Percentiles rank a stretch among this genome's conserved stretches.
Conservation (phyloP, 2,113 vertebrate species). For the Pomatorhinus ruficollis region DNA sequence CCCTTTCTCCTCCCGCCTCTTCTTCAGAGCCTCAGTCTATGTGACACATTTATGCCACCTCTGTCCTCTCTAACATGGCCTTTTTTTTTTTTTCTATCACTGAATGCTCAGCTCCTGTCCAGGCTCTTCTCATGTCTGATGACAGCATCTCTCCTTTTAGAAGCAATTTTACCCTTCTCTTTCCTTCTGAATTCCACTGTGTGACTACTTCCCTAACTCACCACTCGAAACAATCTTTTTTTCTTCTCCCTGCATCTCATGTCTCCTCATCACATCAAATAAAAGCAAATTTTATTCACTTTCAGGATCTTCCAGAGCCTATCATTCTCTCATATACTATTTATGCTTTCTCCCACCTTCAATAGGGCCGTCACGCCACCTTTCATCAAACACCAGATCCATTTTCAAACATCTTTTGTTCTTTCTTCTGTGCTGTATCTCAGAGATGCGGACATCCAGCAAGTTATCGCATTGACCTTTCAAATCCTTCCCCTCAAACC, state of each 20-base stretch:
- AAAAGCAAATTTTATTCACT: constrained; percentile 33
- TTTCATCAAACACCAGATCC: constrained; percentile 17
- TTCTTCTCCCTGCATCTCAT: not conserved
- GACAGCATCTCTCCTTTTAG: not conserved
- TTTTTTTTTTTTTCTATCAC: not conserved
- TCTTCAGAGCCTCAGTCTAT: not conserved
- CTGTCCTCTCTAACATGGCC: not conserved
- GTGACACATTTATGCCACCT: not conserved
- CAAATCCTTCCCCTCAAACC: not conserved
- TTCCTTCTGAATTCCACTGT: not conserved
- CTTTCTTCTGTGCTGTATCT: not conserved
- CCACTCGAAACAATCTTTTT: not conserved
- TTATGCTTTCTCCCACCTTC: constrained; percentile 26
- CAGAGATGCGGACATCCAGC: not conserved
- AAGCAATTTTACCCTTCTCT: not conserved
- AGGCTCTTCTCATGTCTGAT: not conserved
- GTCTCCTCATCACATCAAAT: constrained; percentile 10
- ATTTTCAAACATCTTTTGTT: constrained; percentile 36
- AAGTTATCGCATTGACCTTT: not conserved
- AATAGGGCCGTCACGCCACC: not conserved
- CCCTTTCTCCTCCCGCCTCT: not conserved
- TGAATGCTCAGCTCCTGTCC: not conserved
- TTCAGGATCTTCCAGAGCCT: not conserved
- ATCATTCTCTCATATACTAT: constrained; percentile 28
- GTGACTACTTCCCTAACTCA: not conserved